These are phyloP conservation scores for Drosophila repleta DNA, from an alignment of 1,140 invertebrate species.

Conservation along the genomic window DNA sequence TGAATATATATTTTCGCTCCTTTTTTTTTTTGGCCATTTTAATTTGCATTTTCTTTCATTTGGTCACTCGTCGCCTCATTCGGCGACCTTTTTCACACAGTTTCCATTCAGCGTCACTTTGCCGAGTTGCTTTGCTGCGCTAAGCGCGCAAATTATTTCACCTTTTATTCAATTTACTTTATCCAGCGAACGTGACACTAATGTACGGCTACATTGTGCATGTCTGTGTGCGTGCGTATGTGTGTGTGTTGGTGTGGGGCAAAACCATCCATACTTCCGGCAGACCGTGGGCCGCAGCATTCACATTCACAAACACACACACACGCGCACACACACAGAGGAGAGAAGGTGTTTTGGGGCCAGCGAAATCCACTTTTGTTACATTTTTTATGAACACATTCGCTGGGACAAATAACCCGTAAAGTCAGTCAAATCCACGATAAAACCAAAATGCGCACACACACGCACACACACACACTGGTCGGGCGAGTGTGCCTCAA, in stretches of 20 bases:
- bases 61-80: slow-evolving; percentile 21
- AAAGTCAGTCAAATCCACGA: slow-evolving; percentile 76
- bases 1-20: neutral
- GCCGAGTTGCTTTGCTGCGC: slow-evolving; percentile 37
- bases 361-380: slow-evolving; percentile 70
- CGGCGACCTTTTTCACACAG: slow-evolving; percentile 64
- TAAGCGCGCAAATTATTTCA: slow-evolving; percentile 72
- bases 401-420: slow-evolving; percentile 74
- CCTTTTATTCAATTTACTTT: slow-evolving; percentile 77
- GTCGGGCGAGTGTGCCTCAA: slow-evolving; percentile 42
- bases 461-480: slow-evolving; percentile 22
- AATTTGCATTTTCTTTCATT: slow-evolving; percentile 5
- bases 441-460: slow-evolving; percentile 61
- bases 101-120: slow-evolving; percentile 55
- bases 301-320: slow-evolving; percentile 32
- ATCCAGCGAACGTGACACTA: slow-evolving; percentile 50
- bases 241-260: slow-evolving; percentile 21
- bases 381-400: slow-evolving; percentile 79
- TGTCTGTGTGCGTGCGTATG: slow-evolving; percentile 18
- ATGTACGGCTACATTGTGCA: slow-evolving; percentile 23
- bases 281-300: slow-evolving; percentile 16
- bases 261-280: slow-evolving; percentile 58
- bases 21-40: neutral
- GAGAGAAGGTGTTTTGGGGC: slow-evolving; percentile 19
- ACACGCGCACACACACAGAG: neutral